Evolutionary conservation across 2,113 vertebrate species (phyloP), one percentile per base, ranked within the genome.

Genomic region (Laticauda colubrina): DNA sequence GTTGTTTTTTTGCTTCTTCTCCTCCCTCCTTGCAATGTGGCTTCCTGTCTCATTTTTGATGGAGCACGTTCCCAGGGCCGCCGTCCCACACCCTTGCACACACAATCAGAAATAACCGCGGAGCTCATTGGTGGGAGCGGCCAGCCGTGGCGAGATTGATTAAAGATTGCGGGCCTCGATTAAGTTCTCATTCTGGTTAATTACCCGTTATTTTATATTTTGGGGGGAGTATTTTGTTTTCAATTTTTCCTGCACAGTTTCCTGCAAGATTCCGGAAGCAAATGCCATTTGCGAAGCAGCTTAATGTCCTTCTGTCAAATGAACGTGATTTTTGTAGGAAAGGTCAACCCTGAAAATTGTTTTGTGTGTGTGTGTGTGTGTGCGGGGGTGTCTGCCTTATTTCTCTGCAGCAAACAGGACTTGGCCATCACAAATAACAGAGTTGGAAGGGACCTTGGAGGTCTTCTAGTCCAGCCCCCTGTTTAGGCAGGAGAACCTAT

Each of bases 101-200:
- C 94, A 92, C 94, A 95, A 96, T 97, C 96, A 97, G 4, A 96
- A 94, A 85, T 92, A 93, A 96, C 96, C 96, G 92, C 95, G 93
- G 93, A 69, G 26, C 96, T 97, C 95, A 86, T 95, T 0, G 93
- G 43, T 90, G 92, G 93, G 96, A 55, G 90, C 51, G 89, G 81
- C 94, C 90, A 89, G 94, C 95, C 96, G 92, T 93, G 75, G 6
- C 94, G 95, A 94, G 94, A 94, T 89, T 96, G 95, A 96, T 97
- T 94, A 93, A 95, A 91, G 94, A 95, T n/a, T 89, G 85, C 18
- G 54, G 95, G 90, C 94, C 93, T 94, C 94, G 75, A 55, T 93
- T 94, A 95, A 91, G 93, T 95, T 92, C 93, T 96, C 93, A 10
- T 95, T 96, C 88, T 95, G 56, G 89, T 93, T 97, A 97, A 97